Conservation (phyloP, 2,797 vertebrate genomes). For the Spea hammondii region DNA sequence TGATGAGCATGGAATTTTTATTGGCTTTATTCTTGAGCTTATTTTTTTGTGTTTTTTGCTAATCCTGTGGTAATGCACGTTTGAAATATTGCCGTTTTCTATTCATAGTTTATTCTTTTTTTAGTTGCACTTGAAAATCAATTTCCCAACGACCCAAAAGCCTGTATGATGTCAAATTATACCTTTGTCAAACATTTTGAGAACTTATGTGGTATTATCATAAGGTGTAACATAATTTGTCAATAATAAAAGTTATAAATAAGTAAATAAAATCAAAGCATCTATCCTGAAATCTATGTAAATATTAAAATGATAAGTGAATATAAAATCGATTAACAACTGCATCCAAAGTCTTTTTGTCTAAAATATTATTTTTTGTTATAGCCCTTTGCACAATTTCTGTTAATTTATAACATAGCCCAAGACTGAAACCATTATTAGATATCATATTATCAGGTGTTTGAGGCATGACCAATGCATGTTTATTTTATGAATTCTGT, state of each 20-base stretch:
- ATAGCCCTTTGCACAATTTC: neutral
- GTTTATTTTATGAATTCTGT: too few relatives aligned
- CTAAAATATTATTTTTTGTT: neutral
- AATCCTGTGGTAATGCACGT: neutral
- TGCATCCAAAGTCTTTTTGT: neutral
- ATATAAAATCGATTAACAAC: too few relatives aligned
- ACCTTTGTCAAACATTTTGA: neutral
- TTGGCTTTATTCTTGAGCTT: too few relatives aligned
- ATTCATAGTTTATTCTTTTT: slow-evolving; percentile 17
- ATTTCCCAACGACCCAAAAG: slow-evolving; percentile 10
- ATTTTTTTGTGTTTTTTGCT: neutral
- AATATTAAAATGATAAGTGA: too few relatives aligned
- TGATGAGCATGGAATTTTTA: too few relatives aligned
- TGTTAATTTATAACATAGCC: neutral
- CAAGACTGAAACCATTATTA: too few relatives aligned
- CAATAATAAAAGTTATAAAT: neutral
- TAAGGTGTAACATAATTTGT: neutral
- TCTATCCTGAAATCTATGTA: too few relatives aligned
- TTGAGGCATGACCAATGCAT: too few relatives aligned
- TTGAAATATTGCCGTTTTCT: neutral
- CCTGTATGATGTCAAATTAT: slow-evolving; percentile 3
- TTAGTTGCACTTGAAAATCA: slow-evolving; percentile 16
- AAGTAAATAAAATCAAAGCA: neutral
- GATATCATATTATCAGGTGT: too few relatives aligned
- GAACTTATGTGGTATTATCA: slow-evolving; percentile 9